Base-by-base conservation (phyloP, 2,113 vertebrate genomes). In the Craseonycteris thonglongyai region DNA sequence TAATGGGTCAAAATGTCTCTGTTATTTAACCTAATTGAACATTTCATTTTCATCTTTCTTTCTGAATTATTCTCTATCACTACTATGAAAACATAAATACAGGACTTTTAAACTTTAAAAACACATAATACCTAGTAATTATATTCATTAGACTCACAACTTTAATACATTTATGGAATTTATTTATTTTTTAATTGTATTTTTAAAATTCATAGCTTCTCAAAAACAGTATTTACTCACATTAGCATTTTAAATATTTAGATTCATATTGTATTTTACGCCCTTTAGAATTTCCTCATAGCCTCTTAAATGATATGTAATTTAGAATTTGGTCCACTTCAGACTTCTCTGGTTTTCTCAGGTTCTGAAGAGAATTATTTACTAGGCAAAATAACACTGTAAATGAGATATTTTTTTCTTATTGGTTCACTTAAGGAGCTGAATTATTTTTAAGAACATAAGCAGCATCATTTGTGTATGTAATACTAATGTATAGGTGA, bases 391-490 rank as follows among this genome's bases (percentile, higher is more conserved):
- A 93, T 94, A 93, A 90, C 26, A 80, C 38, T 93, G 11, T 94
- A 92, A 92, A 86, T 81, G 38, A 74, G 63, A 93, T n/a, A 33
- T 91, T 82, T 86, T 91, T 82, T 79, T 91, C 92, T 88, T 76
- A 30, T 68, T 92, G 42, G n/a, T 66, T 86, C 38, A 80, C 58
- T 65, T 91, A 83, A 93, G 26, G 35, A 65, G 35, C 63, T 80
- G 68, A 93, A 49, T 96, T 89, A 86, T 93, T 94, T 96, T 97
- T 76, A 90, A 89, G 58, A 95, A 61, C 65, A 42, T 94, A 79
- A 91, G 51, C 89, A 76, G 63, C 47, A 84, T 91, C 42, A 92
- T 95, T 97, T 90, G 54, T 80, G 81, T 91, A 63, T 81, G 49
- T 76, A 80, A 76, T 91, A 90, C 84, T 91, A 95, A 80, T 92